Evolutionary conservation across 1,140 invertebrate species (phyloP), one percentile per base, ranked within the genome.

Genomic region (Drosophila nebulosa): DNA sequence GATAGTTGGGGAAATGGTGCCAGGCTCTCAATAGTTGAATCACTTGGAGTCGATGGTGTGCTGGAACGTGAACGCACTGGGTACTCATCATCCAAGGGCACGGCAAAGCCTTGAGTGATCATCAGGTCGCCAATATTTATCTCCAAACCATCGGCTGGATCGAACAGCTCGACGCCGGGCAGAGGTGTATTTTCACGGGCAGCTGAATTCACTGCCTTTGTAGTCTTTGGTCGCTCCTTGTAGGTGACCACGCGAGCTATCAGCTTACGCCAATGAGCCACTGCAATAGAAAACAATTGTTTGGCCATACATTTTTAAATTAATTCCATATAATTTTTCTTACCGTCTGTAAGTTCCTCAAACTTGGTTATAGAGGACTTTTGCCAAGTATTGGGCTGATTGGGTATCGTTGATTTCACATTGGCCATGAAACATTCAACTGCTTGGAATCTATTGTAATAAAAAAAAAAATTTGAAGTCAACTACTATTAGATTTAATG

Each of bases 371-470:
- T 93, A 0, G 96, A 95, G 67, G 94, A 93, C 12, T 93, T 91
- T 52, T 93, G 92, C 96, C 96, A 97, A 18, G 79, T 89, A 12
- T 80, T 69, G 0, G 91, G 83, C 14, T 90, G 79, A 12, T 90
- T 80, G 16, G 58, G 65, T 24, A 88, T 84, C 0, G 90, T 90
- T 5, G 95, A 94, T 89, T 94, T 93, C 1, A 97, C 93, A 64
- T 94, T 94, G 2, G 95, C 95, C 59, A 97, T 90, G 70, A 94
- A 95, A 90, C 96, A 97, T 88, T 97, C 96, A 79, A 97, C 94
- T 0, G 96, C 96, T 93, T 97, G 95, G 24, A 93, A 92, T 78
- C 90, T 91, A 16, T 9, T 63, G 12, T 0, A 0, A 56, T 24
- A 21, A 57, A 16, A 42, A 26, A 6, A 26, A 26, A 24, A 14